A percentile compares a stretch with the other conserved stretches of the same genome.
These are phyloP conservation scores for Tragelaphus strepsiceros DNA, from an alignment of 2,113 vertebrate genomes.

Conservation along the genomic window DNA sequence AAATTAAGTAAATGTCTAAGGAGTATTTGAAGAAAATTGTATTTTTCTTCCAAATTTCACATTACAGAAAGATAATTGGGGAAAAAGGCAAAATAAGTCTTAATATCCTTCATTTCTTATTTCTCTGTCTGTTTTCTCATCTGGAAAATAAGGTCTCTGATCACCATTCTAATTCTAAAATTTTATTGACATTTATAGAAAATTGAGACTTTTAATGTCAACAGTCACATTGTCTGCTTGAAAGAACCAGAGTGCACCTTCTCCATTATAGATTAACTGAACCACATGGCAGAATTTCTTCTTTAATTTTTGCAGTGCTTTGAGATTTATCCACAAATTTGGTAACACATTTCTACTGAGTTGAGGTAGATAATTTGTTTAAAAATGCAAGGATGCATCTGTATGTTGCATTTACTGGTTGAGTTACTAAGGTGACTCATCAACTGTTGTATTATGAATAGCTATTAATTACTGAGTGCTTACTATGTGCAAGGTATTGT, in stretches of 20 bases:
- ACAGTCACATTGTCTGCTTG: neutral
- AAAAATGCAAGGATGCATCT: neutral
- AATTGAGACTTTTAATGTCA: neutral
- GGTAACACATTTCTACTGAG: neutral
- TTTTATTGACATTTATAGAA: neutral
- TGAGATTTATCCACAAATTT: neutral
- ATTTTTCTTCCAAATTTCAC: neutral
- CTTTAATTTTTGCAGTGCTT: neutral
- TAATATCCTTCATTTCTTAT: neutral
- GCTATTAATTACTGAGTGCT: neutral
- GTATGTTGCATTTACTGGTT: neutral
- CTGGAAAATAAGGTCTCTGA: neutral
- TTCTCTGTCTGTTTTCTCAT: neutral
- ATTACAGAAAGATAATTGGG: neutral
- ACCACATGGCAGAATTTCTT: neutral
- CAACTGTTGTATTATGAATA: neutral
- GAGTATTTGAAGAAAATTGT: neutral
- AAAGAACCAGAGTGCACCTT: neutral
- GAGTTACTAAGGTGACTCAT: neutral
- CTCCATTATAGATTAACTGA: neutral
- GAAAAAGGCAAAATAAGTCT: neutral
- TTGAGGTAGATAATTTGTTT: neutral
- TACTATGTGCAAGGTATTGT: neutral
- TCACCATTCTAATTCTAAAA: neutral
- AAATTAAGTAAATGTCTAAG: constrained; percentile 9